Percentiles rank a stretch among this genome's conserved stretches.
These are phyloP conservation scores for Trichonephila clavipes DNA, from an alignment of 1,140 invertebrate genomes.

Conservation along the genomic window DNA sequence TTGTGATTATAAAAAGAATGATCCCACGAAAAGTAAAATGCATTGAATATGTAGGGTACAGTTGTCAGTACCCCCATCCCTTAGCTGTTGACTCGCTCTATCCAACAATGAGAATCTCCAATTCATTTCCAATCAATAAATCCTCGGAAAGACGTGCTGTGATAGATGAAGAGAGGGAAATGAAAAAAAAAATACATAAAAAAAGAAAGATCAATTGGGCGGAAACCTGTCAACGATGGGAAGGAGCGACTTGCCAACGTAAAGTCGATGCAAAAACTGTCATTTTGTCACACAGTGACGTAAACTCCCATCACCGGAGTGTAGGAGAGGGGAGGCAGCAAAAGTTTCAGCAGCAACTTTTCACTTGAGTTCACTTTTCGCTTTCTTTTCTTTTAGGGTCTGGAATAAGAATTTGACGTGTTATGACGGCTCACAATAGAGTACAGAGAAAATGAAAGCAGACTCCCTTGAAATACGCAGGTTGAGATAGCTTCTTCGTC, in stretches of 20 bases:
- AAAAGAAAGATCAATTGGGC: slow-evolving; percentile 63
- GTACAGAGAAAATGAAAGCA: slow-evolving; percentile 31
- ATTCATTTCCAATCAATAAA: slow-evolving; percentile 74
- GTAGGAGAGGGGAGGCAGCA: background rate
- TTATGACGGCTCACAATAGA: slow-evolving; percentile 64
- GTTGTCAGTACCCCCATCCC: background rate
- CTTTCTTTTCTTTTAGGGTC: slow-evolving; percentile 41
- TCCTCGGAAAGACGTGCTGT: slow-evolving; percentile 55
- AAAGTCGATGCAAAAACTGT: slow-evolving; percentile 73
- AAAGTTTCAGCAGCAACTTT: slow-evolving; percentile 74
- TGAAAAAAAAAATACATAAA: background rate
- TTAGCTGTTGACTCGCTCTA: background rate
- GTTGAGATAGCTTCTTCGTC: background rate
- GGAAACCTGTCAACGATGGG: slow-evolving; percentile 63
- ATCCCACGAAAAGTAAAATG: no score
- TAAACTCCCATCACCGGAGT: slow-evolving; percentile 57
- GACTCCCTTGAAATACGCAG: background rate
- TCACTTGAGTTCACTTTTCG: slow-evolving; percentile 49
- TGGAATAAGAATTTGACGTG: slow-evolving; percentile 61
- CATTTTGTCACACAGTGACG: slow-evolving; percentile 70
- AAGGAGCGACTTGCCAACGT: slow-evolving; percentile 60
- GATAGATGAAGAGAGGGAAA: slow-evolving; percentile 43
- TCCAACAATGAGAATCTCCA: slow-evolving; percentile 39
- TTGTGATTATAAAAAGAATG: no score
- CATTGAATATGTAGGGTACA: no score